Base-by-base conservation (phyloP, 2,888 invertebrate genomes). In the Neoascia interrupta region DNA sequence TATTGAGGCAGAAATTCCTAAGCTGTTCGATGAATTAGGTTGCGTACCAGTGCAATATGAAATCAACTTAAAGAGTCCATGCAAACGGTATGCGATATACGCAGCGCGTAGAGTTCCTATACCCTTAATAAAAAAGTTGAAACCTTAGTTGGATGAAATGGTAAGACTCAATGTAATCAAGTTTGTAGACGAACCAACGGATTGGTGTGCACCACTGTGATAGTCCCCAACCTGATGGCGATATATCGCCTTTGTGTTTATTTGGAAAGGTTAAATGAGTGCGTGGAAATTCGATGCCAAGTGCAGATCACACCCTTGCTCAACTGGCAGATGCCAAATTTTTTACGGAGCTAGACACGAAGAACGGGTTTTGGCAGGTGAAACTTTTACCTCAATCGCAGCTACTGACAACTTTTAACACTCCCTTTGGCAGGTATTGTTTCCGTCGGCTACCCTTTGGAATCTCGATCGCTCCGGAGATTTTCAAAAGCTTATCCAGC, bases 281-380 rank as follows among this genome's bases (percentile, higher is more conserved):
- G 37, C 13, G 43, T 1, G 82, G 80, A 61, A 53, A 81, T 68
- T 83, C 81, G 34, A 72, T 81, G 70, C 84, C 81, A 11, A 79
- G 58, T 5, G 63, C 81, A 8, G 82, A 84, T 10, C 45, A 64
- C 6, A 69, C 82, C 11, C 47, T 82, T 3, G 69, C 81, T 11
- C 58, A 81, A 23, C 47, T 86, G 8, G 10, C 31, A 11, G 63
- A 68, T 6, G 81, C 82, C 0, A 76, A 76, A 43, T 53, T 51
- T 13, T 85, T 83, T 26, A 56, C 81, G 3, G 86, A 86, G 3
- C n/a, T 79, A 18, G 70, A 79, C 21, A 69, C 69, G 18, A 69
- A 31, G 63, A 56, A 31, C 10, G 73, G 82, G 47, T 54, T 74
- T 39, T 83, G 81, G 60, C 81, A 81, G 70, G 45, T 82, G 1